Percentiles rank a stretch among this genome's conserved stretches.
Evolutionary conservation across 1,140 invertebrate species (phyloP).

Genomic region (Drosophila melanica): DNA sequence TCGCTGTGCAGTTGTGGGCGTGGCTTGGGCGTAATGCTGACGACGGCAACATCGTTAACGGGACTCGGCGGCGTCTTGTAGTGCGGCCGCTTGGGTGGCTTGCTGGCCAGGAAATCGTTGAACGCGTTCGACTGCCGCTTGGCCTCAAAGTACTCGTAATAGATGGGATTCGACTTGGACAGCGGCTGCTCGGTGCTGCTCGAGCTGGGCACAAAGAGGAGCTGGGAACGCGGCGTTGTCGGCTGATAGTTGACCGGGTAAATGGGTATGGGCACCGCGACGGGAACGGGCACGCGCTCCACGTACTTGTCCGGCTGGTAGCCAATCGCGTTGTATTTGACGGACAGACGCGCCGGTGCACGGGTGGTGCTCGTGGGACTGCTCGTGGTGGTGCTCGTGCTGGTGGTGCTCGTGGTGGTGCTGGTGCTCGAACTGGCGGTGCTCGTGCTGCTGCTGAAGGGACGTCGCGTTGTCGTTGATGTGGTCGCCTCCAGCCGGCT

Average conservation of each 20-base stretch:
- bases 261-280: slow-evolving; percentile 77
- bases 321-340: slow-evolving; percentile 60
- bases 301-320: slow-evolving; percentile 58
- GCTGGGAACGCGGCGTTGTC: slow-evolving; percentile 44
- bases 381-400: slow-evolving; percentile 16
- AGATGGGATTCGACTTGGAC: slow-evolving; percentile 80
- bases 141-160: slow-evolving; percentile 83
- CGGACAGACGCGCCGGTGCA: slow-evolving; percentile 30
- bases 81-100: slow-evolving; percentile 64
- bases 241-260: slow-evolving; percentile 66
- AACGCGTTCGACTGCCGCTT: slow-evolving; percentile 73
- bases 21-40: slow-evolving; percentile 84
- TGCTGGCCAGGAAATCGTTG: slow-evolving; percentile 70
- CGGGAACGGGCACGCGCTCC: slow-evolving; percentile 70
- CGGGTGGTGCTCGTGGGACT: slow-evolving; percentile 10
- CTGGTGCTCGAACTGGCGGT: slow-evolving; percentile 20
- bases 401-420: slow-evolving; percentile 20
- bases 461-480: slow-evolving; percentile 64
- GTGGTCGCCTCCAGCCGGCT: slow-evolving; percentile 54
- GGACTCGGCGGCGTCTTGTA: slow-evolving; percentile 65
- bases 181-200: slow-evolving; percentile 56
- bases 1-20: slow-evolving; percentile 66
- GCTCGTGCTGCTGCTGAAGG: slow-evolving; percentile 53
- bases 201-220: slow-evolving; percentile 69
- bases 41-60: slow-evolving; percentile 55